Evolutionary conservation across 2,797 vertebrate genomes (phyloP), one percentile per base, ranked within the genome.

Genomic region (Tenualosa thibaudeaui): DNA sequence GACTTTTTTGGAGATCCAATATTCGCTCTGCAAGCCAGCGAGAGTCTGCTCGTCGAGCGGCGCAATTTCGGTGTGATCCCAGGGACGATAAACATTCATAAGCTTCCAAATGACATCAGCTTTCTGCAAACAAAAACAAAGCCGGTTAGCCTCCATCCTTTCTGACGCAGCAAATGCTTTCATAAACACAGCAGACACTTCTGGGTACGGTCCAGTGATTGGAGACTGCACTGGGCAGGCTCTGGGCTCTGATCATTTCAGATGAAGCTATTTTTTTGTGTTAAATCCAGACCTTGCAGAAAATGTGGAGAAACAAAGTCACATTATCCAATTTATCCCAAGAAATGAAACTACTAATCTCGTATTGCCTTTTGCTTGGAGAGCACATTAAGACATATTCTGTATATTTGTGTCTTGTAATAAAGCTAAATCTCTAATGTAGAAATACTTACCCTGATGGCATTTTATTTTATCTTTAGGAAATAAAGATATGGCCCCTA

Each of bases 1-100:
- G 95, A 95, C 95, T 95, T 95, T 94, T 93, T 89, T 87, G 91
- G 92, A 88, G 95, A 95, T 95, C 94, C 94, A 94, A 96, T 96
- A 96, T 95, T 94, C 93, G 91, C 90, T 90, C 92, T 89, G 87
- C 92, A 87, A 93, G 91, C 92, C 91, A 89, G 88, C 87, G 90
- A 92, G 91, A 92, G 91, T 93, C 91, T 92, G 91, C 91, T 89
- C 90, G 90, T 91, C 15, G 91, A 82, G 60, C 88, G 83, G 89
- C 90, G 91, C 91, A 93, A 93, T 95, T 93, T 94, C 91, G 91
- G 81, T 83, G 88, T 88, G 88, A 92, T 92, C 90, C 90, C 88
- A 86, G 87, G 88, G 88, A 94, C 90, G 92, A 93, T 93, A 92
- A 92, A 92, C 92, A 92, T 94, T 94, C 91, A 94, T 89, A 91